Base-by-base conservation (phyloP, 2,888 invertebrate species). In the Blomia tropicalis region DNA sequence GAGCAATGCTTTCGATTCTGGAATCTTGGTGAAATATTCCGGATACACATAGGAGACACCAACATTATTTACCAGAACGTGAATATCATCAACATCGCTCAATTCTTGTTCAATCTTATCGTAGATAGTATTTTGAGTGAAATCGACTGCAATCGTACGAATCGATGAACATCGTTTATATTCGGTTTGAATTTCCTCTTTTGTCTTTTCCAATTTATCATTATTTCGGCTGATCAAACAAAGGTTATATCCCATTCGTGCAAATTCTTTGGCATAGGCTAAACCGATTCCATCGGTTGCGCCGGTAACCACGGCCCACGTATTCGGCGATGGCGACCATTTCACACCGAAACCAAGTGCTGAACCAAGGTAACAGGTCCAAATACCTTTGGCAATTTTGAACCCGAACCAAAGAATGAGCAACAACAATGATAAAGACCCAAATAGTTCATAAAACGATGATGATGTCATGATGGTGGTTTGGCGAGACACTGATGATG, bases 231-330 rank as follows among this genome's bases (percentile, higher is more conserved):
- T 87, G 67, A 91, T 83, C 65, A 91, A 78, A 62, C 87, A 82
- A 60, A 90, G 74, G 73, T 85, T 87, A 67, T 89, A 75, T 3
- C 85, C 84, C 65, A 81, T 79, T 59, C 79, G 78, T 3, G 88
- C 90, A 70, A 90, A 75, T 75, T 87, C 85, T 68, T 79, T 74
- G 43, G 87, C 85, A 73, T 90, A 91, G 67, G 87, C 85, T 75
- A 83, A 85, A 53, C 90, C 90, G 71, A 91, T 88, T 63, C 90
- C 91, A 75, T 91, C 90, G 0, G 90, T 89, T 32, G 84, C 83
- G 14, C 90, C 90, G 1, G 90, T 91, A 59, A 91, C 80, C 68
- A 87, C 89, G 43, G 63, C 63, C 65, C 65, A 65, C 5, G 60
- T 58, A 11, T 60, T 36, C 17, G 32, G 23, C 1, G 31, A 25